Base-by-base conservation (phyloP, 2,888 invertebrate species). In the Sarcophaga carnaria region DNA sequence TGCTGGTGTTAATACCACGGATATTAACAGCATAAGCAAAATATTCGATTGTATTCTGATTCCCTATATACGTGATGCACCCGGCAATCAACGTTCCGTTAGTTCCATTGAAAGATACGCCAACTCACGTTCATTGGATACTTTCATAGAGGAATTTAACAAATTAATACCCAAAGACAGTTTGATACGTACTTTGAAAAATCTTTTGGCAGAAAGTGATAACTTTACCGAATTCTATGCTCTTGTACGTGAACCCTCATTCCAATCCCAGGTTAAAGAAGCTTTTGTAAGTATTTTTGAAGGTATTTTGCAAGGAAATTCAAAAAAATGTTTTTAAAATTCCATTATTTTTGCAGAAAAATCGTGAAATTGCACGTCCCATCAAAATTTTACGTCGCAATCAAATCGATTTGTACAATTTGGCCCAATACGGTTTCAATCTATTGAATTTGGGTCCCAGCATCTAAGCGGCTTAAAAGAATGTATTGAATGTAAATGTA, bases 181-280 rank as follows among this genome's bases (percentile, higher is more conserved):
- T 12, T 62, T 79, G 3, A 1, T 67, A 2, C 4, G 14, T 0
- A 67, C 67, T 8, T 67, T 83, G 6, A 17, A 64, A 3, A 54
- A 17, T 8, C 74, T 62, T n/a, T 10, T 72, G 8, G 49, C 22
- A 11, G 6, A 45, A 14, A 83, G 78, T 37, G 37, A 17, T 25
- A 22, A 83, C n/a, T 83, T 74, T 67, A 72, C 78, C 1, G 20
- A 17, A 22, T 83, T 83, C 54, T 83, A 78, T 74, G 27, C 60
- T 17, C 12, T 74, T 12, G 14, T 74, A 22, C 83, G 83, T 45
- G 20, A 69, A 17, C 22, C 83, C 2, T 27, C 72, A 3, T 83
- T 78, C 47, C 78, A 54, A 10, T 4, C 37, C 6, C 17, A 45
- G 0, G 72, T 78, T 4, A 54, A 54, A 67, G 1, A n/a, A 37